Evolutionary conservation across 2,113 vertebrate genomes (phyloP), one percentile per base, ranked within the genome.

Genomic region (Indicator maculatus): DNA sequence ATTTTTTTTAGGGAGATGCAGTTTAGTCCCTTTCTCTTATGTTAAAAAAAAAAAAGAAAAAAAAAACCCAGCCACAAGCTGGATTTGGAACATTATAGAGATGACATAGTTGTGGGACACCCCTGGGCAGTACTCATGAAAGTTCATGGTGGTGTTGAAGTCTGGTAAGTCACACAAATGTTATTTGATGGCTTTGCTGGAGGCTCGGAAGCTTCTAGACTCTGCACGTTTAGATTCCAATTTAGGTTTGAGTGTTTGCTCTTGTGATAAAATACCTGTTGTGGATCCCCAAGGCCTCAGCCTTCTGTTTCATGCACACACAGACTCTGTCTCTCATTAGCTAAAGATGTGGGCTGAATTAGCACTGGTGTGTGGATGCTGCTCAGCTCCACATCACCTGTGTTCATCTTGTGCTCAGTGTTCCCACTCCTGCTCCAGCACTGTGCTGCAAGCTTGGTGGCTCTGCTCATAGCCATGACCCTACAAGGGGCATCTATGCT

Each of bases 11-110:
- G 20, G 36, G 13, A 0, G 8, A 10, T 31, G 12, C 18, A 65
- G 6, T 64, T 69, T 9, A 55, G 6, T 16, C 33, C 30, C 8
- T 7, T 50, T 71, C 45, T 67, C 12, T 44, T 63, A 36, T 6
- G 3, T 5, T 8, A 30, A 16, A 45, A 19, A n/a, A 20, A n/a
- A 36, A 39, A 17, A 47, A 47, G 9, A 16, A 47, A 19, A 47
- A 19, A 10, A 41, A 41, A 41, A 20, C 19, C 17, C 23, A 69
- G 3, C 5, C 30, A 9, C 17, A 52, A 69, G 58, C 17, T 52
- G 80, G 9, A 9, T 58, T 58, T 55, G 65, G 64, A 60, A n/a
- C 0, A 1, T 30, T 4, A 24, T 0, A 7, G 47, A 38, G 23
- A 5, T 17, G 6, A 55, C 77, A 55, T 0, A 15, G 27, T 24